Conservation (phyloP, 2,113 vertebrate genomes). For the Menidia beryllina region DNA sequence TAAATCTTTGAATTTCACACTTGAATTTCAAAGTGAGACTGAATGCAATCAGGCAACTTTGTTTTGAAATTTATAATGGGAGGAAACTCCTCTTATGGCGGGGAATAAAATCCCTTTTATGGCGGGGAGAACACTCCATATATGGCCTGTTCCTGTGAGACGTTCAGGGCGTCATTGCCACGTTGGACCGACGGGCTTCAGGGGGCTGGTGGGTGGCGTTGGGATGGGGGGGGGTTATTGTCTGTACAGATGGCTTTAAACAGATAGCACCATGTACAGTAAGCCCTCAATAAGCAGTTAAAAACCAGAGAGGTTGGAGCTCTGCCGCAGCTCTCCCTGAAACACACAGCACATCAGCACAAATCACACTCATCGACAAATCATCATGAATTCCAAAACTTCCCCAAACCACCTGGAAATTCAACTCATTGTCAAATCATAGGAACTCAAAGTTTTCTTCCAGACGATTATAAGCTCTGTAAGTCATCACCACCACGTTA, state of each 20-base stretch:
- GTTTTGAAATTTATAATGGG: conserved; percentile 9
- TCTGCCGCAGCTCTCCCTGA: conserved; percentile 73
- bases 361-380: conserved; percentile 74
- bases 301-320: conserved; percentile 69
- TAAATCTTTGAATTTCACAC: background rate
- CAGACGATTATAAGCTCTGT: conserved; percentile 61
- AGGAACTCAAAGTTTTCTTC: conserved; percentile 60
- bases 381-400: conserved; percentile 66
- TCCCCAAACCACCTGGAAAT: conserved; percentile 51
- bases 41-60: background rate
- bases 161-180: background rate
- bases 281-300: conserved; percentile 73
- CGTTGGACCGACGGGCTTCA: background rate
- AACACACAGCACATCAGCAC: conserved; percentile 73
- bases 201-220: conserved; percentile 19
- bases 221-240: conserved; percentile 36
- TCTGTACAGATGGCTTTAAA: conserved; percentile 81
- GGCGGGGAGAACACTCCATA: conserved; percentile 70
- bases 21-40: no score
- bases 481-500: conserved; percentile 65
- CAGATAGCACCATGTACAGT: conserved; percentile 78
- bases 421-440: conserved; percentile 77
- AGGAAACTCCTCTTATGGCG: conserved; percentile 69
- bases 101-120: conserved; percentile 59
- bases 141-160: conserved; percentile 54